Base-by-base conservation (phyloP, 2,113 vertebrate genomes). In the Etia nguti region DNA sequence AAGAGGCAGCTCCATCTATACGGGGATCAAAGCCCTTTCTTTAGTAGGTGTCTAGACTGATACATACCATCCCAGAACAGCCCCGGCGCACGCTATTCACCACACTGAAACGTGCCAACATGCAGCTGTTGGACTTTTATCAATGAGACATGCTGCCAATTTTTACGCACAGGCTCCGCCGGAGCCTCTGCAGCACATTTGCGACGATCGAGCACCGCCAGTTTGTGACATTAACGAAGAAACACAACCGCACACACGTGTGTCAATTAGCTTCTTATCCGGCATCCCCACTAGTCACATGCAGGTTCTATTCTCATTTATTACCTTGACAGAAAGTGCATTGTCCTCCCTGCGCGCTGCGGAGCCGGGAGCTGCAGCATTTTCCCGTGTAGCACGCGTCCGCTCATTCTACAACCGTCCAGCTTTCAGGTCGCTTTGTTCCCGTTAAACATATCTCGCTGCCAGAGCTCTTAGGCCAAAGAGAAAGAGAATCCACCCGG, bases 261-360 rank as follows among this genome's bases (percentile, higher is more conserved):
- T 89, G 88, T 86, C 52, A 90, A 82, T 57, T 68, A 46, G 68
- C 22, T 48, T 68, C 36, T n/a, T 75, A 52, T 86, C 89, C 87
- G 55, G 83, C 31, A 22, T 70, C n/a, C 81, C 20, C 79, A 2
- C 60, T 8, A 24, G 59, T 56, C 87, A 86, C 73, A 62, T 12
- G 43, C 87, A 65, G n/a, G 2, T 26, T 46, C 55, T 6, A 18
- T 8, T 89, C 75, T 79, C 93, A 80, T 86, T 83, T 75, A 16
- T 95, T 97, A 97, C 96, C 96, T 97, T 93, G 96, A 96, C 90
- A 96, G 93, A 94, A 95, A 96, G 95, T 95, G 96, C 93, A 96
- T 96, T 93, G 96, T 96, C 95, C 96, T 95, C 89, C 93, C 94
- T 4, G 93, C 87, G 90, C 96, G 96, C 94, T 94, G 96, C 94